Evolutionary conservation across 2,888 invertebrate species (phyloP), one percentile per base, ranked within the genome.

Genomic region (Noctua janthina): DNA sequence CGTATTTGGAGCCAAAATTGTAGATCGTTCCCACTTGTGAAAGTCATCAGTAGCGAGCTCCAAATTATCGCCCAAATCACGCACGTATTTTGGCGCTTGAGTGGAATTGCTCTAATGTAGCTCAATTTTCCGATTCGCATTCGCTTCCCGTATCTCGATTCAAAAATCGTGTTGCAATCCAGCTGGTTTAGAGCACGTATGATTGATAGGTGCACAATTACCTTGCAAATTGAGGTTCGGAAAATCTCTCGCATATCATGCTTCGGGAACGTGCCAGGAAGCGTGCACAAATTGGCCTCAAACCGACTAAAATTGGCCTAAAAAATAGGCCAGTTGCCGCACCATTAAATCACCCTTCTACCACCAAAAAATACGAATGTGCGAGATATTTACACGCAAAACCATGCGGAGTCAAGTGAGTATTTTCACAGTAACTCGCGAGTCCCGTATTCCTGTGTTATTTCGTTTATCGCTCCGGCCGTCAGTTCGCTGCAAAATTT

Each of bases 401-500:
- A 74, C 73, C 67, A 39, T 35, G 35, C 54, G 69, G 59, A 78
- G 81, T 81, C 79, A 71, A 82, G 84, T 81, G 81, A 86, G 73
- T 85, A 85, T 67, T n/a, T 39, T 68, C 64, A 39, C 85, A 78
- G 88, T 90, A 78, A 54, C 67, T 81, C 69, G 15, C 56, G 54
- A 39, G 49, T 51, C 71, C 20, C 62, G 59, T 54, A 23, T 56
- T 43, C 70, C 77, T 51, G 59, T 81, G 76, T 89, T 90, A 90
- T 91, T 89, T 86, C 91, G 89, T 91, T 92, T 92, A 92, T 92
- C 88, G 89, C 82, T 39, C 51, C 72, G 74, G 76, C 85, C 86
- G 92, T 92, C 93, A 92, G 90, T 84, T 88, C 87, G 83, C 78
- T 84, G 82, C 85, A 83, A 91, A 93, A 93, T 93, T 94, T 93